A percentile compares a stretch with the other conserved stretches of the same genome.
Evolutionary conservation across 2,797 vertebrate genomes (phyloP).

Genomic region (Esox masquinongy): DNA sequence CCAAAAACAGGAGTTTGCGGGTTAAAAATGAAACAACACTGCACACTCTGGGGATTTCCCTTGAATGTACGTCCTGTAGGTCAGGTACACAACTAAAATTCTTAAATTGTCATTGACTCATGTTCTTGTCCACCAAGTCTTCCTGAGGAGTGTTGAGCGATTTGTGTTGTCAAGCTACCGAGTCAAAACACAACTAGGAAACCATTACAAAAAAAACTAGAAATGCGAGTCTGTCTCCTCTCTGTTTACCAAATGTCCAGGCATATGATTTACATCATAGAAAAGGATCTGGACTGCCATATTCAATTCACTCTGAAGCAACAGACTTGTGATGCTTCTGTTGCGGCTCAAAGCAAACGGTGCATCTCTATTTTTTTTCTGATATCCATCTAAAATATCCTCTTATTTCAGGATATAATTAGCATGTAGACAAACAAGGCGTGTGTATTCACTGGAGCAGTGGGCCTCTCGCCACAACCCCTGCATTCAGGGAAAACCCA

Average conservation of each 20-base stretch:
- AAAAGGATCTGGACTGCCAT: not conserved
- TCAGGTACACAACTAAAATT: conserved; percentile 24
- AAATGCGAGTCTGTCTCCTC: conserved; percentile 49
- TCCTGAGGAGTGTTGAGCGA: not conserved
- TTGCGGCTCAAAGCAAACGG: not conserved
- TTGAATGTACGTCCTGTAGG: too few species aligned
- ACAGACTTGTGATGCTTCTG: conserved; percentile 11
- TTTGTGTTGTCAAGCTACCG: conserved; percentile 35
- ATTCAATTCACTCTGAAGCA: conserved; percentile 23
- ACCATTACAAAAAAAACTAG: conserved; percentile 49
- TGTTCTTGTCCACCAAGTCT: not conserved
- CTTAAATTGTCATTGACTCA: not conserved
- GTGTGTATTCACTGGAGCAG: conserved; percentile 5
- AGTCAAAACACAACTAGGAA: not conserved
- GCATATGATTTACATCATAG: not conserved
- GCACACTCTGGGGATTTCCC: conserved; percentile 21
- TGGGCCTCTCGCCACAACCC: conserved; percentile 50
- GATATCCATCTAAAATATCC: conserved; percentile 9
- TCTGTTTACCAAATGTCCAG: conserved; percentile 36
- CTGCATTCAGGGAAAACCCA: conserved; percentile 51
- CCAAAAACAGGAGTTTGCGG: not conserved
- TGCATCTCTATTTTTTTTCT: not conserved
- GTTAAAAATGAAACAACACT: not conserved
- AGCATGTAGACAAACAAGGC: conserved; percentile 37
- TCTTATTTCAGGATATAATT: conserved; percentile 13